Percentiles rank a stretch among this genome's conserved stretches.
These are phyloP conservation scores for Lophotis ruficrista DNA, from an alignment of 2,113 vertebrate species.

Conservation along the genomic window DNA sequence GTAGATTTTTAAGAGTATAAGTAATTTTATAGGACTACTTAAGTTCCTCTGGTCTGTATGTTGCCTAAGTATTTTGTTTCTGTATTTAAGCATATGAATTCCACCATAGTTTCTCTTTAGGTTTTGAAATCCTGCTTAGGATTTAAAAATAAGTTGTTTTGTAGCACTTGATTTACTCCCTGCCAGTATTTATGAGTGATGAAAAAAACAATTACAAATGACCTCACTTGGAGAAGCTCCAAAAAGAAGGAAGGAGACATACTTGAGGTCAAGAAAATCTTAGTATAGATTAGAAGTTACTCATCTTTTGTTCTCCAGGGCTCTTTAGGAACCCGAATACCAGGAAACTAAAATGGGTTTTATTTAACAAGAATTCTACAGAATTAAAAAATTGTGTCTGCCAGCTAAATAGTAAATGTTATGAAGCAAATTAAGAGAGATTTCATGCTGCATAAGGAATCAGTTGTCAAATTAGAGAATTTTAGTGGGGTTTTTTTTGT, in stretches of 20 bases:
- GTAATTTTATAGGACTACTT: background rate
- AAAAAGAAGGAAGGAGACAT: background rate
- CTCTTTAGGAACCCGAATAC: background rate
- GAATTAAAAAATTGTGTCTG: background rate
- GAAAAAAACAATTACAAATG: background rate
- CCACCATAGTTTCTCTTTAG: background rate
- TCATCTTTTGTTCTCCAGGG: background rate
- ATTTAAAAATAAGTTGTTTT: background rate
- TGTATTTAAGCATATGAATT: background rate
- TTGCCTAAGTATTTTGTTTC: background rate
- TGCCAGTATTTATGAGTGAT: background rate
- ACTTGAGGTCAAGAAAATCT: background rate
- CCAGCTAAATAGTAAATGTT: background rate
- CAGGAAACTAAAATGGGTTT: background rate
- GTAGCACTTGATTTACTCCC: background rate
- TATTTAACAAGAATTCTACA: background rate
- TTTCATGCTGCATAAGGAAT: background rate
- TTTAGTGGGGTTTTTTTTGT: background rate
- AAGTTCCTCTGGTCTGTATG: background rate
- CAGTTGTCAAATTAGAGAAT: background rate
- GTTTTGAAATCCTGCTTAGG: background rate
- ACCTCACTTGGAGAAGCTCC: background rate
- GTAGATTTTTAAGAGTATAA: background rate
- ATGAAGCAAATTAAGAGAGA: background rate
- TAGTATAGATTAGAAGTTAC: background rate